These are phyloP conservation scores for Drosophila suboccidentalis DNA, from an alignment of 2,888 invertebrate genomes.

Conservation along the genomic window DNA sequence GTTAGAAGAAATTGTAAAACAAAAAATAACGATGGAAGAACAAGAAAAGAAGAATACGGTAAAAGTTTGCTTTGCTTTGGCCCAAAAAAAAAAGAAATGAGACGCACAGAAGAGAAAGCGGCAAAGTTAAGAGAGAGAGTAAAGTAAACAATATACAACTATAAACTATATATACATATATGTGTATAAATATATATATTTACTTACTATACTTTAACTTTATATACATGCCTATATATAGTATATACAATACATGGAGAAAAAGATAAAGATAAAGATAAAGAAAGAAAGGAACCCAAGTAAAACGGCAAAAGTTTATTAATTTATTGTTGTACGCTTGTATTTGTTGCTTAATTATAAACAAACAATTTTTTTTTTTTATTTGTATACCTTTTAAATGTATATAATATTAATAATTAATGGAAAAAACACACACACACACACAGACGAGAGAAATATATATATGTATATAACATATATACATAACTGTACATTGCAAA, in stretches of 20 bases:
- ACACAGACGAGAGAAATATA: conserved; percentile 5
- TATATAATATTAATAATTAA: conserved; percentile 57
- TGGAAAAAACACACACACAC: conserved; percentile 27
- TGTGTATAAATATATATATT: conserved; percentile 25
- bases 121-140: conserved; percentile 20
- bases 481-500: conserved; percentile 48
- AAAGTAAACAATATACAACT: conserved; percentile 40
- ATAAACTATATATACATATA: conserved; percentile 32
- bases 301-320: conserved; percentile 72
- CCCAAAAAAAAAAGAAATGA: conserved; percentile 9
- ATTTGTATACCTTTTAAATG: conserved; percentile 63
- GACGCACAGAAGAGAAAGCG: conserved; percentile 48
- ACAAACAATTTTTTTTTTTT: conserved; percentile 55
- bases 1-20: conserved; percentile 23
- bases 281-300: conserved; percentile 52
- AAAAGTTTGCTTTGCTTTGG: conserved; percentile 26
- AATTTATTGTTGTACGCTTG: conserved; percentile 78
- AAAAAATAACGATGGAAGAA: not conserved
- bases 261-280: not conserved
- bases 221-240: conserved; percentile 18
- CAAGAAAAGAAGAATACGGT: not conserved
- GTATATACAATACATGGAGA: conserved; percentile 22
- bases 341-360: conserved; percentile 79
- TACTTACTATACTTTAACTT: conserved; percentile 39
- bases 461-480: conserved; percentile 22